Conservation (phyloP, 1,140 invertebrate genomes). For the Araneus ventricosus region DNA sequence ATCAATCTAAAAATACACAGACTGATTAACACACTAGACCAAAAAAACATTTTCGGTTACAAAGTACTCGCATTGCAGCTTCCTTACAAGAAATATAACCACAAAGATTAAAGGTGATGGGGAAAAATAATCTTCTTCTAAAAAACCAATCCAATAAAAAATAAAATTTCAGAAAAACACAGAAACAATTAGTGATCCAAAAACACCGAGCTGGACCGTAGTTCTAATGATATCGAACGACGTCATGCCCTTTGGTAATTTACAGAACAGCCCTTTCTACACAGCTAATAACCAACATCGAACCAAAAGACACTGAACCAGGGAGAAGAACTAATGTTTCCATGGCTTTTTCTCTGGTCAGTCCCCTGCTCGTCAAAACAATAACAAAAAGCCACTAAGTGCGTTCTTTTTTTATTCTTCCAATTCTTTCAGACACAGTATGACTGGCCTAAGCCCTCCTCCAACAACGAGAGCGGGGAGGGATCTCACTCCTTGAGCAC, state of each 20-base stretch:
- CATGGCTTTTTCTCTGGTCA: conserved; percentile 27
- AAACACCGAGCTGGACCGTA: neutral
- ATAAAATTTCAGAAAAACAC: neutral
- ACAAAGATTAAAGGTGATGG: too few relatives aligned
- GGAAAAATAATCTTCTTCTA: too few relatives aligned
- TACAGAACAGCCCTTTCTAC: neutral
- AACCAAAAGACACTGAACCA: neutral
- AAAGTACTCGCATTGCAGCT: too few relatives aligned
- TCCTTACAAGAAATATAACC: too few relatives aligned
- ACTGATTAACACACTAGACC: too few relatives aligned
- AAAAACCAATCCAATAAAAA: neutral
- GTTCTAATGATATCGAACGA: neutral
- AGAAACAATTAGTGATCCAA: neutral
- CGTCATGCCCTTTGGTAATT: neutral
- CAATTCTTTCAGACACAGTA: neutral
- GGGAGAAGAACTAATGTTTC: neutral
- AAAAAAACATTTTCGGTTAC: too few relatives aligned
- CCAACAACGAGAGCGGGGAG: neutral
- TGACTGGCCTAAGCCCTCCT: neutral
- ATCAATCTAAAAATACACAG: too few relatives aligned
- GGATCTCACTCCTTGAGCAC: neutral
- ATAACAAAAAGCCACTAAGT: conserved; percentile 13
- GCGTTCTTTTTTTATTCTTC: neutral
- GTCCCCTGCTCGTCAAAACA: conserved; percentile 5
- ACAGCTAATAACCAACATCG: neutral